phyloP scores from a whole-genome alignment of 2,797 vertebrate species.

The Phataginus tetradactyla region DNA sequence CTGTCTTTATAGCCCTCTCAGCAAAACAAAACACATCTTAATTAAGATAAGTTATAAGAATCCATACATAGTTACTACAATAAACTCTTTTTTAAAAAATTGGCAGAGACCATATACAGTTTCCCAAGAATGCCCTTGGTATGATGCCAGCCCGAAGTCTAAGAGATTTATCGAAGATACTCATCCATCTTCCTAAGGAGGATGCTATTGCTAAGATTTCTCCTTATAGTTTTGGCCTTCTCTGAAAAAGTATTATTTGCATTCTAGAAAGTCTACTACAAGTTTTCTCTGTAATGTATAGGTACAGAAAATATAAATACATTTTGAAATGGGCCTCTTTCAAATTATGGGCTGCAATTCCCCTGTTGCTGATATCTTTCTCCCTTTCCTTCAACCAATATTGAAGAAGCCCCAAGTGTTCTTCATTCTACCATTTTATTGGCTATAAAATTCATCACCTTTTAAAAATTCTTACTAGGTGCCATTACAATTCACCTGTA shows the following conservation, averaged over 20 bases:
- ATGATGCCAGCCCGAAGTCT: neutral
- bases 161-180: neutral
- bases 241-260: neutral
- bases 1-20: neutral
- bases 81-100: neutral
- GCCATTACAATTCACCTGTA: neutral
- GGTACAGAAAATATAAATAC: neutral
- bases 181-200: neutral
- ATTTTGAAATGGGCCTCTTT: neutral
- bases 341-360: neutral
- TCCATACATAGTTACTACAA: neutral
- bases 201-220: neutral
- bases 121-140: neutral
- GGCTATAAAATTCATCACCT: neutral
- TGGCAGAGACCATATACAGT: neutral
- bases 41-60: neutral
- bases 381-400: neutral
- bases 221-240: neutral
- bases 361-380: neutral
- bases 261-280: neutral
- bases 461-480: neutral
- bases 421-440: neutral
- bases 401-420: neutral
- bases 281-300: neutral
- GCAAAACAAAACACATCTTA: neutral